A percentile compares a stretch with the other conserved stretches of the same genome.
These are phyloP conservation scores for Diabrotica undecimpunctata DNA, from an alignment of 1,140 invertebrate species.

Conservation along the genomic window DNA sequence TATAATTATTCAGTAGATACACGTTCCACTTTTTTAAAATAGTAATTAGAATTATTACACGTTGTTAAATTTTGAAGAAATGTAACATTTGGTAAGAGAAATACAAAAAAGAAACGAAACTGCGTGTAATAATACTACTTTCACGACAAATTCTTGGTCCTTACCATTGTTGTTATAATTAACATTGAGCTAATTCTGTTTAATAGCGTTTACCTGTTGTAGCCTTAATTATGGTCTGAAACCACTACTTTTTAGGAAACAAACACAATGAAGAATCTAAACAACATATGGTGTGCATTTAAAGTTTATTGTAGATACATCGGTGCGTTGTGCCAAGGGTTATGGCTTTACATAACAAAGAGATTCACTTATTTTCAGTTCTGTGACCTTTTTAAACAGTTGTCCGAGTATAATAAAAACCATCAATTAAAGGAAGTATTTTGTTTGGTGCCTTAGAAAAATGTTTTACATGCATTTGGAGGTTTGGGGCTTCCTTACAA, in stretches of 20 bases:
- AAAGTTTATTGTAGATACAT: not conserved
- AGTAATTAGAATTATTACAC: constrained; percentile 1
- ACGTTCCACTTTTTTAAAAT: not conserved
- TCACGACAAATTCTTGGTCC: not conserved
- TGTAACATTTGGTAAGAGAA: constrained; percentile 2
- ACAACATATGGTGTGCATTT: not conserved
- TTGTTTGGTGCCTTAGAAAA: too few relatives aligned
- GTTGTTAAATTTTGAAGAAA: not conserved
- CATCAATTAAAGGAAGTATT: too few relatives aligned
- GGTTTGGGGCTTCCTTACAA: too few relatives aligned
- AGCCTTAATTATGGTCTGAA: not conserved
- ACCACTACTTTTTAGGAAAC: not conserved
- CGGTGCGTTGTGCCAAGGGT: too few relatives aligned
- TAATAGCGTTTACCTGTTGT: not conserved
- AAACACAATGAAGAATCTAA: not conserved
- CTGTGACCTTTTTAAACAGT: too few relatives aligned
- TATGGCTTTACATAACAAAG: not conserved
- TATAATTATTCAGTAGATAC: not conserved
- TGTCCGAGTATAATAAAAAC: too few relatives aligned
- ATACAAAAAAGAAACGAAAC: not conserved
- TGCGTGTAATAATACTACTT: constrained; percentile 1
- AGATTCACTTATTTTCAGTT: too few relatives aligned
- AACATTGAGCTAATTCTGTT: not conserved
- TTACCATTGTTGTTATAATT: not conserved
- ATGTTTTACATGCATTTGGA: too few relatives aligned